Percentiles rank a stretch among this genome's conserved stretches.
phyloP scores from a whole-genome alignment of 2,113 vertebrate genomes.

The Arizona elegans region DNA sequence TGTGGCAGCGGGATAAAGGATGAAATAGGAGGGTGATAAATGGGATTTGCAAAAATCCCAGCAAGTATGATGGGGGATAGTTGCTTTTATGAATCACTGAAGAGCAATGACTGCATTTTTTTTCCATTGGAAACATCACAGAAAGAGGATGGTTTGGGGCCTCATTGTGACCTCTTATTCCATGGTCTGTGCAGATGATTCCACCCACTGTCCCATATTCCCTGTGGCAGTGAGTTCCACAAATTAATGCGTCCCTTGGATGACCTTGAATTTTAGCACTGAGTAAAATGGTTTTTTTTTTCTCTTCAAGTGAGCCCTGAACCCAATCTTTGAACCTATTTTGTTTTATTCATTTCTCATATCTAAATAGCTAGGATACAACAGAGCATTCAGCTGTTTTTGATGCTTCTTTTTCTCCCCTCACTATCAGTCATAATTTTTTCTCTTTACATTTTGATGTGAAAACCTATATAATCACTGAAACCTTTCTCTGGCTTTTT shows the following conservation, averaged over 20 bases:
- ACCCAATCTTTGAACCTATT: not conserved
- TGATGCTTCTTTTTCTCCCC: slow-evolving; percentile 1
- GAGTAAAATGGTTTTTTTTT: not conserved
- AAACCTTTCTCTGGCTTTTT: slow-evolving; percentile 12
- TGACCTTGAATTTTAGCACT: not conserved
- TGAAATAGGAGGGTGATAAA: slow-evolving; percentile 55
- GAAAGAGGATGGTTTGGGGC: not conserved
- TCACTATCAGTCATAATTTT: slow-evolving; percentile 10
- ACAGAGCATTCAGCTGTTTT: not conserved
- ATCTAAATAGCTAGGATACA: not conserved
- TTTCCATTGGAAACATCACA: not conserved
- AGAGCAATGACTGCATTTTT: not conserved
- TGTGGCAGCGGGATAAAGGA: slow-evolving; percentile 58
- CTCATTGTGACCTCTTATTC: not conserved
- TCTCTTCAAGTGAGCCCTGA: not conserved
- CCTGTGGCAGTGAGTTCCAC: not conserved
- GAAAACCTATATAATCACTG: slow-evolving; percentile 20
- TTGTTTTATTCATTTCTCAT: not conserved
- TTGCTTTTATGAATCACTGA: not conserved
- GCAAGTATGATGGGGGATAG: not conserved
- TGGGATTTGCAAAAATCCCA: slow-evolving; percentile 54
- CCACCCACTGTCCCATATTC: not conserved
- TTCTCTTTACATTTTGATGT: not conserved
- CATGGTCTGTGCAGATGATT: not conserved
- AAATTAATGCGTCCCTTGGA: not conserved